A percentile compares a stretch with the other conserved stretches of the same genome.
phyloP scores from a whole-genome alignment of 2,888 invertebrate species.

The Nymphalis c-album region DNA sequence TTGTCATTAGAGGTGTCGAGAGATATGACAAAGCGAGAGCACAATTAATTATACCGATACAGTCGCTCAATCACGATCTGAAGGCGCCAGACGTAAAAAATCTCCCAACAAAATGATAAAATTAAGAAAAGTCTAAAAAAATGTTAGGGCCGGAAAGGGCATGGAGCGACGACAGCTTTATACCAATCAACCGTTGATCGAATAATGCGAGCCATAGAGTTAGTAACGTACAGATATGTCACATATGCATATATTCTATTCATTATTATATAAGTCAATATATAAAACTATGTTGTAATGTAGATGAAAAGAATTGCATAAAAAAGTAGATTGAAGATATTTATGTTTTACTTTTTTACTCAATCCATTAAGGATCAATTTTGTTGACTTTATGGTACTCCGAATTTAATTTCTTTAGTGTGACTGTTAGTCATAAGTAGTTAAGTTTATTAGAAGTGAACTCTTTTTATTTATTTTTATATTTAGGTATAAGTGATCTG shows the following conservation, averaged over 20 bases:
- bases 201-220: constrained; percentile 37
- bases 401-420: too few species aligned
- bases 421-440: too few species aligned
- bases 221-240: constrained; percentile 4
- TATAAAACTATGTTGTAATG: too few species aligned
- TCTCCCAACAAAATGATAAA: constrained; percentile 63
- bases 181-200: constrained; percentile 47
- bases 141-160: constrained; percentile 61
- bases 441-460: too few species aligned
- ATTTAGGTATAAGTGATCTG: too few species aligned
- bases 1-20: constrained; percentile 29
- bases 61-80: constrained; percentile 56
- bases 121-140: constrained; percentile 55
- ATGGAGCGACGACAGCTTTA: constrained; percentile 46
- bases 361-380: too few species aligned
- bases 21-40: constrained; percentile 35
- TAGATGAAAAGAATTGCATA: too few species aligned
- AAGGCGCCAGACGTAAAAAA: constrained; percentile 64
- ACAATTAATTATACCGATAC: constrained; percentile 50
- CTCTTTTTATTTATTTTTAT: too few species aligned
- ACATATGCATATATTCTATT: neutral
- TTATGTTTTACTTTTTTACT: too few species aligned
- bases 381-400: too few species aligned
- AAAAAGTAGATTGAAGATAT: too few species aligned
- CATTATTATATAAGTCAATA: too few species aligned